These are phyloP conservation scores for Drosophila flavopinicola DNA, from an alignment of 2,888 invertebrate genomes.

Conservation along the genomic window DNA sequence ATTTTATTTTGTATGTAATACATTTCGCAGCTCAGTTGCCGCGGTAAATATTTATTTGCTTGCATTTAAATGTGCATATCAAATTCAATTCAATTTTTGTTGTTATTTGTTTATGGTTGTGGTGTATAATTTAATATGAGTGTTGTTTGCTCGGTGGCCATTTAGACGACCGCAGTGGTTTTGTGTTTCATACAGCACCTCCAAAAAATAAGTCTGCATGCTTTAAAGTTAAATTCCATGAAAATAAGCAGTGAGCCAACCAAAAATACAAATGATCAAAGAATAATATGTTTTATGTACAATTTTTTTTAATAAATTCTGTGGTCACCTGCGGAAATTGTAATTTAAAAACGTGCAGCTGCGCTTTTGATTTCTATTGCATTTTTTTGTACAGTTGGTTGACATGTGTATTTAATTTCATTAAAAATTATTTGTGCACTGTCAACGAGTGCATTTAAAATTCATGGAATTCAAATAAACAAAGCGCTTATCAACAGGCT, in stretches of 20 bases:
- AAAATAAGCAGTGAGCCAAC: conserved; percentile 52
- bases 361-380: conserved; percentile 23
- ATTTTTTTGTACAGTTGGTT: background rate
- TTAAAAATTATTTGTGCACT: conserved; percentile 43
- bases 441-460: conserved; percentile 36
- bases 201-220: conserved; percentile 1
- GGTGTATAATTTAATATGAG: conserved; percentile 57
- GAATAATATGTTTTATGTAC: conserved; percentile 25
- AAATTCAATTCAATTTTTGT: conserved; percentile 43
- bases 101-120: conserved; percentile 16
- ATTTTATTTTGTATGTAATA: background rate
- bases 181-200: conserved; percentile 10
- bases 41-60: conserved; percentile 22
- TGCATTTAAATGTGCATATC: conserved; percentile 44
- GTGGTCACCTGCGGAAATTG: conserved; percentile 56
- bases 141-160: conserved; percentile 52
- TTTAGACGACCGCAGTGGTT: conserved; percentile 62
- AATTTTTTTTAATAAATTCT: conserved; percentile 27
- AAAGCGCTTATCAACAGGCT: conserved; percentile 20
- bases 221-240: conserved; percentile 58
- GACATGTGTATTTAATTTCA: conserved; percentile 58
- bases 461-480: conserved; percentile 26
- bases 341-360: conserved; percentile 52
- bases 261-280: conserved; percentile 41
- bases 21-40: conserved; percentile 25